Evolutionary conservation across 2,797 vertebrate species (phyloP).

Genomic region (Columba guinea): DNA sequence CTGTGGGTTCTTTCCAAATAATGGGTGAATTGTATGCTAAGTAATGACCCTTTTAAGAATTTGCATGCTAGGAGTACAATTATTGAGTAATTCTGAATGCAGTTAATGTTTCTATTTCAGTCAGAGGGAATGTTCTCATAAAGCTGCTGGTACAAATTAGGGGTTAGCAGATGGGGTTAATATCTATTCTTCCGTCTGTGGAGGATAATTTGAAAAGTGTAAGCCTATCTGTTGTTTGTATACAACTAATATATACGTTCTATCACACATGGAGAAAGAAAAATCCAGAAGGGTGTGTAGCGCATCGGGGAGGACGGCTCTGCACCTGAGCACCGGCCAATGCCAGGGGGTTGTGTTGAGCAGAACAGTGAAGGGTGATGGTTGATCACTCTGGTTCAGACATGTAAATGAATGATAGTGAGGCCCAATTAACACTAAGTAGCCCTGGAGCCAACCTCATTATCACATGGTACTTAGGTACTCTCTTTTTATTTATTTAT

Average conservation of each 20-base stretch:
- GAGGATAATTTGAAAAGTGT: neutral
- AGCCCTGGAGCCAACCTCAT: neutral
- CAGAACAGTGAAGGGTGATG: neutral
- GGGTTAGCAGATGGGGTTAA: neutral
- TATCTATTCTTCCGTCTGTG: neutral
- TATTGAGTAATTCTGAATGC: neutral
- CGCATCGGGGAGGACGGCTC: neutral
- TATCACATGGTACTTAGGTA: neutral
- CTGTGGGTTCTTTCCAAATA: conserved; percentile 14
- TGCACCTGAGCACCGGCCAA: neutral
- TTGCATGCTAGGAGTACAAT: neutral
- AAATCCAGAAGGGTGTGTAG: neutral
- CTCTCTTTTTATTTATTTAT: neutral
- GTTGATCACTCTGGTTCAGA: neutral
- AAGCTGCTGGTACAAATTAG: neutral
- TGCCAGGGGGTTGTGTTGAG: neutral
- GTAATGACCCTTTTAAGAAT: neutral
- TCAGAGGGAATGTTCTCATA: neutral
- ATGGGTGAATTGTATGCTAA: neutral
- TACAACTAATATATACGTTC: neutral
- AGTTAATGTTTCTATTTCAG: neutral
- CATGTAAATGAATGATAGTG: neutral
- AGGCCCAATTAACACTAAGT: neutral
- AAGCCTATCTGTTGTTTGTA: neutral
- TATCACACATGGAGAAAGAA: neutral